phyloP scores from a whole-genome alignment of 2,113 vertebrate genomes.

The Talpa occidentalis region DNA sequence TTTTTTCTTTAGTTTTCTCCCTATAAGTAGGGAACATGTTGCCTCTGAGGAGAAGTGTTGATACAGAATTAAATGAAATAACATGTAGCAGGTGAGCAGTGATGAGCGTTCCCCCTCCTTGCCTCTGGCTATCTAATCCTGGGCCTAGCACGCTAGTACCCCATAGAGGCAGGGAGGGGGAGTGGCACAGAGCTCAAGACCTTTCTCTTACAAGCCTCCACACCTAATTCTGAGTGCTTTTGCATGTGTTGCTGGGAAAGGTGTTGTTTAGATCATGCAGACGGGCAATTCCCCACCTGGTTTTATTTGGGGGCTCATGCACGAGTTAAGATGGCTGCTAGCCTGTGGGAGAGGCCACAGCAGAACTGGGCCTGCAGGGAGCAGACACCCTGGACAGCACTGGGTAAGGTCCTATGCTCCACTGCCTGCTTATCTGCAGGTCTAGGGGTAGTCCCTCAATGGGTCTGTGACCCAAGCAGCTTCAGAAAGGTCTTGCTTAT shows the following conservation, averaged over 20 bases:
- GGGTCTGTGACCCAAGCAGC: too few relatives aligned
- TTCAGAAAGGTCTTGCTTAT: neutral
- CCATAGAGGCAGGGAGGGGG: neutral
- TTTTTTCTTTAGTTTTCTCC: neutral
- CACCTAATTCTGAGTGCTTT: neutral
- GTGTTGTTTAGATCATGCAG: neutral
- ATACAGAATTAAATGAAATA: neutral
- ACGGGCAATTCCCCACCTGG: neutral
- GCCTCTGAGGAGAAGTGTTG: neutral
- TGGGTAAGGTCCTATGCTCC: neutral
- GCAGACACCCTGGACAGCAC: neutral
- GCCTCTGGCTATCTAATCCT: neutral
- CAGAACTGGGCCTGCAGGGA: neutral
- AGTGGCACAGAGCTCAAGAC: neutral
- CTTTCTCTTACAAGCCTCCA: neutral
- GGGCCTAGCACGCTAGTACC: neutral
- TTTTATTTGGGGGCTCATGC: neutral
- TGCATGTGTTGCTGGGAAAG: neutral
- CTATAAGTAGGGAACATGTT: rapidly evolving
- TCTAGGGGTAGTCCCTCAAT: neutral
- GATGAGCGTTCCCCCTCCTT: neutral
- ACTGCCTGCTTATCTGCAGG: neutral
- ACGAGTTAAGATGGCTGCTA: neutral
- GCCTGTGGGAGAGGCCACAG: neutral
- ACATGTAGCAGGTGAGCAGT: neutral